Conservation (phyloP, 2,113 vertebrate species). For the Perca fluviatilis region DNA sequence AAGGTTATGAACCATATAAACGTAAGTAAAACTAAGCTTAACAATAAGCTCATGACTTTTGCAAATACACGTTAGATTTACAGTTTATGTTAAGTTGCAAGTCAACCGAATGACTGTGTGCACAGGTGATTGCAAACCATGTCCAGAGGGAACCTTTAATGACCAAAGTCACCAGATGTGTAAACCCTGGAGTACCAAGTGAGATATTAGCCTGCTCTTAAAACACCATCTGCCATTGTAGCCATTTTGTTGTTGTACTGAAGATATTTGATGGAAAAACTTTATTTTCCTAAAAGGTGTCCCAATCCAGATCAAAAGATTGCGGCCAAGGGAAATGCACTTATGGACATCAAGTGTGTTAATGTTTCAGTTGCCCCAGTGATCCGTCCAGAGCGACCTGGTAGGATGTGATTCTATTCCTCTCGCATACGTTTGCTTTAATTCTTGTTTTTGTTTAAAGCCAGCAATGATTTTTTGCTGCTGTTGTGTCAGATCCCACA, state of each 20-base stretch:
- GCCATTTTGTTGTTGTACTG: not conserved
- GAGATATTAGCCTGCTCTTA: not conserved
- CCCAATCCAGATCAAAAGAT: constrained; percentile 28
- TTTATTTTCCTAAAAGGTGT: constrained; percentile 66
- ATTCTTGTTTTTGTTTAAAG: not conserved
- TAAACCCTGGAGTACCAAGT: constrained; percentile 76
- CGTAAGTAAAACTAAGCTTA: constrained; percentile 68
- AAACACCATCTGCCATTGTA: no score
- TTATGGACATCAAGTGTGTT: constrained; percentile 68
- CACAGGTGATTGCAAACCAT: constrained; percentile 77
- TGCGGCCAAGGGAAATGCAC: constrained; percentile 37
- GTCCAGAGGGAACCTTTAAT: constrained; percentile 80
- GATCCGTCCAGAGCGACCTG: accelerated
- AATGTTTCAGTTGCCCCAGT: accelerated
- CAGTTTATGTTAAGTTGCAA: not conserved
- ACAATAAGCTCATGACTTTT: not conserved
- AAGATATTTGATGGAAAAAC: not conserved
- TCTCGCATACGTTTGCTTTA: not conserved
- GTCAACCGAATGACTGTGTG: not conserved
- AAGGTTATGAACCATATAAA: constrained; percentile 68
- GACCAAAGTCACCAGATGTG: constrained; percentile 76
- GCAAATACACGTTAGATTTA: not conserved
- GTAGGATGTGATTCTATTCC: constrained; percentile 14
- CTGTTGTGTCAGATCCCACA: not conserved
- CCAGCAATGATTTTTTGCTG: not conserved